Base-by-base conservation (phyloP, 2,888 invertebrate species). In the Dendrolimus houi region DNA sequence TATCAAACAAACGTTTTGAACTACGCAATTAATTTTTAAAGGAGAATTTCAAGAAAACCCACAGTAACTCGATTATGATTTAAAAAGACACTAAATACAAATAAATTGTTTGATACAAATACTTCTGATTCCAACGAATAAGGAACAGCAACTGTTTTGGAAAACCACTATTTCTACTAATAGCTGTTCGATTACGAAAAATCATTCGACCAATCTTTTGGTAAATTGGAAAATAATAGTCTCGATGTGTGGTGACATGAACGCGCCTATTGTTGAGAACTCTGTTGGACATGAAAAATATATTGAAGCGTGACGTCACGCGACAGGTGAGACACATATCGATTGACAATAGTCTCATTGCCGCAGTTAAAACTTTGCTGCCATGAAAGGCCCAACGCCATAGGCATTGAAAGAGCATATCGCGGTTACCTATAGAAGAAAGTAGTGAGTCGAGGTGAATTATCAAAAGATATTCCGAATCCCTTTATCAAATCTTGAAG, bases 181-280 rank as follows among this genome's bases (percentile, higher is more conserved):
- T 47, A 47, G 47, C 47, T 47, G 69, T 68, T 70, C 75, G 75
- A 80, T 79, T 76, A 74, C 67, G 47, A 66, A 65, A 66, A 72
- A 76, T 69, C 67, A 69, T 65, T 70, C 66, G 68, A 65, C 72
- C 67, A 69, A 71, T 68, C 68, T 66, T 67, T 72, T 75, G 65
- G 47, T 47, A 75, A 83, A 85, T 82, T 81, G 76, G 79, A 79
- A 79, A 80, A 80, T 83, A 84, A 85, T 83, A 63, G 79, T 56
- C 62, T 57, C 67, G 71, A 75, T 77, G 70, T 74, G 73, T 69
- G 68, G 69, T 67, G 75, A 72, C 65, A 63, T 64, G 60, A 58
- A 60, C 62, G 73, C 65, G 73, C 73, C 77, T 76, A 78, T 79
- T 77, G 66, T 70, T 65, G 62, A 58, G 64, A 61, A 59, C 64